These are phyloP conservation scores for Macrosoma leucophasiata DNA, from an alignment of 2,888 invertebrate genomes.

Conservation along the genomic window DNA sequence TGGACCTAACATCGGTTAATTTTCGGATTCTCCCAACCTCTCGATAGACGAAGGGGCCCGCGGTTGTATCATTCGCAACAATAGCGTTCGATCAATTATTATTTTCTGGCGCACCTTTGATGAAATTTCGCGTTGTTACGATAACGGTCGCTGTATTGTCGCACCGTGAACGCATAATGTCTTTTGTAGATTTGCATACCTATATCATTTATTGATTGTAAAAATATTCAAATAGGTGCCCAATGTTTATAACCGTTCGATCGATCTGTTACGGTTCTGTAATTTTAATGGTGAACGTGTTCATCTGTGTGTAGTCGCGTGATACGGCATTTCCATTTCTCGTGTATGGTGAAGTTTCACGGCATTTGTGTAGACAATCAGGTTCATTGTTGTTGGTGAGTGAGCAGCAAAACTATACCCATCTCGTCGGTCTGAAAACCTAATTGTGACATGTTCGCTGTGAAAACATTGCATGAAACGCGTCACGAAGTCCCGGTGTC, in stretches of 20 bases:
- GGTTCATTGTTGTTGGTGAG: conserved; percentile 32
- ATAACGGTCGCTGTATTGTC: conserved; percentile 71
- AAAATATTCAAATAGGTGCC: conserved; percentile 67
- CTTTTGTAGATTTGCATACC: conserved; percentile 66
- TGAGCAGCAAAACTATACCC: conserved; percentile 57
- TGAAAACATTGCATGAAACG: conserved; percentile 63
- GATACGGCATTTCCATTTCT: conserved; percentile 30
- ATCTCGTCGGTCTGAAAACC: conserved; percentile 56
- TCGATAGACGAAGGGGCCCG: conserved; percentile 48
- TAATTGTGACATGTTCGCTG: conserved; percentile 55
- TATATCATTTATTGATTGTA: conserved; percentile 74
- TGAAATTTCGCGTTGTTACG: conserved; percentile 67
- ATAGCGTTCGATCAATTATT: conserved; percentile 69
- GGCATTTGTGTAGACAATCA: conserved; percentile 46
- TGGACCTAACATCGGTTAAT: conserved; percentile 73
- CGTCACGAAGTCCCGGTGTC: conserved; percentile 54
- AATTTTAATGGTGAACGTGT: conserved; percentile 39
- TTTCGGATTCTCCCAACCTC: conserved; percentile 67
- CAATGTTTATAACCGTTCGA: conserved; percentile 56
- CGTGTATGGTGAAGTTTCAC: conserved; percentile 40
- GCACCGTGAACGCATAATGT: conserved; percentile 47
- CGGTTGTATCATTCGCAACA: conserved; percentile 61
- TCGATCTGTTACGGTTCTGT: conserved; percentile 68
- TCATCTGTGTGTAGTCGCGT: conserved; percentile 35
- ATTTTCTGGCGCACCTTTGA: conserved; percentile 70